Evolutionary conservation across 2,797 vertebrate species (phyloP).

Genomic region (Parotocinclus haroldoi): DNA sequence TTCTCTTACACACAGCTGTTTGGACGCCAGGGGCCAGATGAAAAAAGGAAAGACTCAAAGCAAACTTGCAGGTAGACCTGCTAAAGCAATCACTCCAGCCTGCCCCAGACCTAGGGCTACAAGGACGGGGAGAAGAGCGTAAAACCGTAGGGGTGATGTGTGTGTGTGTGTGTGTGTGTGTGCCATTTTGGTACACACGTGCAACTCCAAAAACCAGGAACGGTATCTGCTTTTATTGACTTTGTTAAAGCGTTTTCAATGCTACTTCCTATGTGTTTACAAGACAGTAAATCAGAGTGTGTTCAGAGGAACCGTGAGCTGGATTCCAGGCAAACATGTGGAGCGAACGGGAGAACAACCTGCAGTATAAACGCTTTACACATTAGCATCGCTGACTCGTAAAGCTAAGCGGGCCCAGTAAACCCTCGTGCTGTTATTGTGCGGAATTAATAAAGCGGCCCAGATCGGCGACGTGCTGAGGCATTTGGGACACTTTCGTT

Average conservation of each 20-base stretch:
- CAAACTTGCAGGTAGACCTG: conserved; percentile 78
- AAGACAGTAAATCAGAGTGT: conserved; percentile 76
- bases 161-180: conserved; percentile 22
- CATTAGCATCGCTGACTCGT: not conserved
- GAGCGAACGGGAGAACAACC: conserved; percentile 37
- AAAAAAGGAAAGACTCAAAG: conserved; percentile 72
- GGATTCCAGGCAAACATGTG: conserved; percentile 53
- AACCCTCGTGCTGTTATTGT: too few species aligned
- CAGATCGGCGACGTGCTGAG: too few species aligned
- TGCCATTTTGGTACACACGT: conserved; percentile 37
- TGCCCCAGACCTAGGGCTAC: conserved; percentile 58
- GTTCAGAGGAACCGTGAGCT: conserved; percentile 49
- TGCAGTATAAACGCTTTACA: conserved; percentile 28
- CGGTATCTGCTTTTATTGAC: conserved; percentile 81
- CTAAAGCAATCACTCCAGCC: conserved; percentile 75
- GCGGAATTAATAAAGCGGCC: too few species aligned
- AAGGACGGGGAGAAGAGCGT: conserved; percentile 42
- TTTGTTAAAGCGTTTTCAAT: conserved; percentile 82
- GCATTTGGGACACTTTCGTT: too few species aligned
- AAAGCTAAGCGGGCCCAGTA: too few species aligned
- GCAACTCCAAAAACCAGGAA: conserved; percentile 66
- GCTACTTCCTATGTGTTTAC: conserved; percentile 81
- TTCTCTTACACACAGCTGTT: conserved; percentile 75
- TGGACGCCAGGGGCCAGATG: conserved; percentile 74
- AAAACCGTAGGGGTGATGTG: too few species aligned